Evolutionary conservation across 2,888 invertebrate genomes (phyloP).

Genomic region (Aporophyla nigra): DNA sequence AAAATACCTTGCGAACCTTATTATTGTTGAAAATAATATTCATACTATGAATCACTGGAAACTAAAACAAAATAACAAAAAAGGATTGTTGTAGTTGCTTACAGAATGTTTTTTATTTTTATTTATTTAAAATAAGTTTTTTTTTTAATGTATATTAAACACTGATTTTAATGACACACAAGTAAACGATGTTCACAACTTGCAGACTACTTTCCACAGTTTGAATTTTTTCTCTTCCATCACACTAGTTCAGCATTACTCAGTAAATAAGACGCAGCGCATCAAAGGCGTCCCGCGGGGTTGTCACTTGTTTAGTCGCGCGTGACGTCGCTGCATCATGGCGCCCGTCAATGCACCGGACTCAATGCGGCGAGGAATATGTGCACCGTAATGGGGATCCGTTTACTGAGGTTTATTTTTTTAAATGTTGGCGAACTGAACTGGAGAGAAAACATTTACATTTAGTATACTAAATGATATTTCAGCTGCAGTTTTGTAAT

Average conservation of each 20-base stretch:
- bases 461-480: background rate
- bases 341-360: constrained; percentile 37
- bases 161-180: background rate
- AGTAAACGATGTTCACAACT: background rate
- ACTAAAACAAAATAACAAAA: background rate
- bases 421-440: background rate
- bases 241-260: constrained; percentile 5
- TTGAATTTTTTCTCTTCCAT: background rate
- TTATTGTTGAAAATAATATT: background rate
- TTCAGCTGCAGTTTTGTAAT: background rate
- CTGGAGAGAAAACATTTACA: background rate
- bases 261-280: constrained; percentile 45
- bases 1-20: background rate
- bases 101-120: background rate
- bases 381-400: constrained; percentile 1
- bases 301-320: constrained; percentile 37
- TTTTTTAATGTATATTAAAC: background rate
- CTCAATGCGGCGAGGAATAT: constrained; percentile 19
- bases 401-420: background rate
- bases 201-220: too few relatives aligned
- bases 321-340: constrained; percentile 48
- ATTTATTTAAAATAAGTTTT: too few relatives aligned
- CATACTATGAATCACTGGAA: background rate
- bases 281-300: constrained; percentile 53
- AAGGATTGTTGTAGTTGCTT: background rate